phyloP scores from a whole-genome alignment of 2,888 invertebrate species.

The Xestobium rufovillosum region DNA sequence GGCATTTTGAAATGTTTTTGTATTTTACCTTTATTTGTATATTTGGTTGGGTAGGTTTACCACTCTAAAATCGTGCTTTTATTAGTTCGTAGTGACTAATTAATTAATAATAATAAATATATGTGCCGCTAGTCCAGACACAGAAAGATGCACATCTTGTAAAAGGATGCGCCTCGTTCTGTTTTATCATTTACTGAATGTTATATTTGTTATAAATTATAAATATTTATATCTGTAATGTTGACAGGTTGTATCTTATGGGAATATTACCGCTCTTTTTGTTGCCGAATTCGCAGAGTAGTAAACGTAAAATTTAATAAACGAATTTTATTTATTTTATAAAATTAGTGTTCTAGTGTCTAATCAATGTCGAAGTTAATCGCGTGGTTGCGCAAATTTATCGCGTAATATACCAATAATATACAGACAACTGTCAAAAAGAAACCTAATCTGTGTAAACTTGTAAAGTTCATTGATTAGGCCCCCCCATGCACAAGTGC shows the following conservation, averaged over 20 bases:
- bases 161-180: slow-evolving; percentile 26
- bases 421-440: slow-evolving; percentile 3
- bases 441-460: background rate
- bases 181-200: slow-evolving; percentile 39
- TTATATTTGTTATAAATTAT: slow-evolving; percentile 44
- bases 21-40: slow-evolving; percentile 21
- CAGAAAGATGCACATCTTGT: slow-evolving; percentile 18
- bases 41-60: slow-evolving; percentile 22
- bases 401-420: no score
- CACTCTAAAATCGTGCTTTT: slow-evolving; percentile 36
- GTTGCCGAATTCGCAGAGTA: no score
- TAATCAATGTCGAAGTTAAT: no score
- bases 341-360: no score
- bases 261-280: slow-evolving; percentile 34
- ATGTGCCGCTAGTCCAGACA: slow-evolving; percentile 37
- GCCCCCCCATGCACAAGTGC: slow-evolving; percentile 32
- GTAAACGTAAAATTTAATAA: no score
- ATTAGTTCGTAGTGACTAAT: slow-evolving; percentile 39
- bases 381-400: no score
- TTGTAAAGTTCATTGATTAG: slow-evolving; percentile 13
- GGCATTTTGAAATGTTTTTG: no score
- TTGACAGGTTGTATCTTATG: slow-evolving; percentile 33
- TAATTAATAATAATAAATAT: slow-evolving; percentile 34
- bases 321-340: no score
- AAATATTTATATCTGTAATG: slow-evolving; percentile 40